Conservation (phyloP, 2,888 invertebrate genomes). For the Aradus depressus region DNA sequence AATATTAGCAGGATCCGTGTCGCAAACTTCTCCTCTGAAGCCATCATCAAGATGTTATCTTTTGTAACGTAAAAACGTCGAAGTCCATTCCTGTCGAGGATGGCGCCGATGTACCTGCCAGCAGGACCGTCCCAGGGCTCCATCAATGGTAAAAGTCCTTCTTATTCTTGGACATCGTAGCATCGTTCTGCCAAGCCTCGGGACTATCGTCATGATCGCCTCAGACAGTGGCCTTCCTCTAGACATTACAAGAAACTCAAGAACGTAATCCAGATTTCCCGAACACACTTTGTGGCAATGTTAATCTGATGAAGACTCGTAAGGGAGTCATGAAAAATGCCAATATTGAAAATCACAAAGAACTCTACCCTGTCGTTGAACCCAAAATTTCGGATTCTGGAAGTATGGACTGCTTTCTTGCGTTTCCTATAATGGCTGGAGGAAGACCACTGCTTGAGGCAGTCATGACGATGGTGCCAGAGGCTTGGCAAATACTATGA, state of each 20-base stretch:
- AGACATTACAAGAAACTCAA: conserved; percentile 91
- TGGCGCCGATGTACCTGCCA: conserved; percentile 84
- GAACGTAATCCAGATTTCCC: conserved; percentile 92
- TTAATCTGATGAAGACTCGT: conserved; percentile 95
- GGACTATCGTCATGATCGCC: conserved; percentile 99
- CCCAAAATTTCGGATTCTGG: conserved; percentile 97
- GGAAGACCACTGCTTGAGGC: conserved; percentile 80
- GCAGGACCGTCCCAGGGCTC: conserved; percentile 99
- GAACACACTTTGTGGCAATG: conserved; percentile 95
- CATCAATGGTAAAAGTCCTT: conserved; percentile 95
- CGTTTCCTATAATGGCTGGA: conserved; percentile 91
- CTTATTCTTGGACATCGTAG: conserved; percentile 84
- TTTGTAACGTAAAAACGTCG: conserved; percentile 92
- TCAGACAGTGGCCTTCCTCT: conserved; percentile 86
- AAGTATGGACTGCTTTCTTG: conserved; percentile 92
- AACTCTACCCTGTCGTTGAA: conserved; percentile 93
- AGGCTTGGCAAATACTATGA: too few relatives aligned
- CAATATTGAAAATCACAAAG: conserved; percentile 66
- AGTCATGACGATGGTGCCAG: too few relatives aligned
- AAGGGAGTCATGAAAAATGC: conserved; percentile 94
- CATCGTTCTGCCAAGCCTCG: conserved; percentile 95
- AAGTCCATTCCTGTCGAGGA: conserved; percentile 73
- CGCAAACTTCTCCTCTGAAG: conserved; percentile 96
- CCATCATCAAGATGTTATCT: conserved; percentile 95
- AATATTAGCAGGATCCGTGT: conserved; percentile 79